Percentiles rank a stretch among this genome's conserved stretches.
phyloP scores from a whole-genome alignment of 2,113 vertebrate species.

The Myotis davidii region DNA sequence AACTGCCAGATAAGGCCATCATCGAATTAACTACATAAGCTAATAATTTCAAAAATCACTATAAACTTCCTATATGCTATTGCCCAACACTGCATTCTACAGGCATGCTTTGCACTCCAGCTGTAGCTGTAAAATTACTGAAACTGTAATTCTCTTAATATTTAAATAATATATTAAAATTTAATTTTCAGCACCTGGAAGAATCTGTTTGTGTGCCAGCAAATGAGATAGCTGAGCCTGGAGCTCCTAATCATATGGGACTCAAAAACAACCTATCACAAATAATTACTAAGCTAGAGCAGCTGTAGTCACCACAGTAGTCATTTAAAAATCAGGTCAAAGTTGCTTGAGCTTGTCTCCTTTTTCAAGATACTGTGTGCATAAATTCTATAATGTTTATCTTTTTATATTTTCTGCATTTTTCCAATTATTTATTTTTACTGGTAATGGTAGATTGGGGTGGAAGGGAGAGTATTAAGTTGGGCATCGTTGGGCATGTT shows the following conservation, averaged over 20 bases:
- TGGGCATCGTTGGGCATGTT: neutral
- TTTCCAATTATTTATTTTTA: slow-evolving; percentile 56
- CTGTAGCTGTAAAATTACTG: slow-evolving; percentile 88
- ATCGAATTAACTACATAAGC: neutral
- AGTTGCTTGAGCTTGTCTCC: slow-evolving; percentile 82
- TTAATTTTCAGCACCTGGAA: slow-evolving; percentile 94
- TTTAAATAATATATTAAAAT: slow-evolving; percentile 95
- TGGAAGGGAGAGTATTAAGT: neutral
- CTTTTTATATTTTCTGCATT: slow-evolving; percentile 52
- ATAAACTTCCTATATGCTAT: slow-evolving; percentile 69
- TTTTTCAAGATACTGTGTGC: slow-evolving; percentile 75
- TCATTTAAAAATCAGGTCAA: slow-evolving; percentile 87
- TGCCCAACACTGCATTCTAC: slow-evolving; percentile 42
- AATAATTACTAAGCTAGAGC: slow-evolving; percentile 88
- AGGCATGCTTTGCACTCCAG: slow-evolving; percentile 82
- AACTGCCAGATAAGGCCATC: slow-evolving; percentile 53
- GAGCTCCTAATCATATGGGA: slow-evolving; percentile 88
- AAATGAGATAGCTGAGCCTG: slow-evolving; percentile 87
- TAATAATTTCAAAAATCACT: slow-evolving; percentile 65
- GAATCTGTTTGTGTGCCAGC: slow-evolving; percentile 88
- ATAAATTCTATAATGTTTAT: slow-evolving; percentile 65
- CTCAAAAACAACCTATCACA: slow-evolving; percentile 88
- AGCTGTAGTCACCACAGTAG: slow-evolving; percentile 83
- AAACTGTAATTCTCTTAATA: slow-evolving; percentile 92
- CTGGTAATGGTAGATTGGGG: slow-evolving; percentile 61